Evolutionary conservation across 2,888 invertebrate genomes (phyloP).

Genomic region (Thelaira solivaga): DNA sequence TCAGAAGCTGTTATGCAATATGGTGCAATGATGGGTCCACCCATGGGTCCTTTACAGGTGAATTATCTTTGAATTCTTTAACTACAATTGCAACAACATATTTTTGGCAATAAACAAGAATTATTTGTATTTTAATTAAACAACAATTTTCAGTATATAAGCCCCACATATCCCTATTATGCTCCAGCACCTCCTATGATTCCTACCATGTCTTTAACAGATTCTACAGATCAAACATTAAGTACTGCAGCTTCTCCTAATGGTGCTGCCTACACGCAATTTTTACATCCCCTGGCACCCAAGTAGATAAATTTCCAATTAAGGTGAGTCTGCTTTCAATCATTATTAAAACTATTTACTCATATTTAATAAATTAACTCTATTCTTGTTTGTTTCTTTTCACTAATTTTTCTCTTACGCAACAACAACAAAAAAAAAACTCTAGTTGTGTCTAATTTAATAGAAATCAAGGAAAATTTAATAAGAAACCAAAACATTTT

Average conservation of each 20-base stretch:
- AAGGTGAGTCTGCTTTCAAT: constrained; percentile 59
- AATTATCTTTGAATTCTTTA: constrained; percentile 33
- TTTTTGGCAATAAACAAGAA: constrained; percentile 43
- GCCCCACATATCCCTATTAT: constrained; percentile 87
- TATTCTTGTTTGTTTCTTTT: not conserved
- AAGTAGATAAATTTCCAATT: constrained; percentile 74
- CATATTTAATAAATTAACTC: not conserved
- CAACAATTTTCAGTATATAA: constrained; percentile 83
- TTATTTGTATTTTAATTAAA: constrained; percentile 53
- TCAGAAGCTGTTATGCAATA: constrained; percentile 81
- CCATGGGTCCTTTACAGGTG: constrained; percentile 61
- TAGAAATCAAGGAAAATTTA: constrained; percentile 41
- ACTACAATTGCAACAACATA: constrained; percentile 26
- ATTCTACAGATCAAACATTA: constrained; percentile 85
- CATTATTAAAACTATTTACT: not conserved
- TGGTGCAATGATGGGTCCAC: constrained; percentile 81
- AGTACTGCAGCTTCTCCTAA: constrained; percentile 94
- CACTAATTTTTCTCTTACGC: not conserved
- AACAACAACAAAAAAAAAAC: not conserved
- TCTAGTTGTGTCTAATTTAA: constrained; percentile 40
- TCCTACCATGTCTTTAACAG: constrained; percentile 87
- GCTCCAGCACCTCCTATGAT: constrained; percentile 89
- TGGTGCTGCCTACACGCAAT: constrained; percentile 88
- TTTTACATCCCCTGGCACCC: constrained; percentile 86
- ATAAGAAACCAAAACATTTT: constrained; percentile 56